Conservation (phyloP, 2,113 vertebrate species). For the Austrofundulus limnaeus region DNA sequence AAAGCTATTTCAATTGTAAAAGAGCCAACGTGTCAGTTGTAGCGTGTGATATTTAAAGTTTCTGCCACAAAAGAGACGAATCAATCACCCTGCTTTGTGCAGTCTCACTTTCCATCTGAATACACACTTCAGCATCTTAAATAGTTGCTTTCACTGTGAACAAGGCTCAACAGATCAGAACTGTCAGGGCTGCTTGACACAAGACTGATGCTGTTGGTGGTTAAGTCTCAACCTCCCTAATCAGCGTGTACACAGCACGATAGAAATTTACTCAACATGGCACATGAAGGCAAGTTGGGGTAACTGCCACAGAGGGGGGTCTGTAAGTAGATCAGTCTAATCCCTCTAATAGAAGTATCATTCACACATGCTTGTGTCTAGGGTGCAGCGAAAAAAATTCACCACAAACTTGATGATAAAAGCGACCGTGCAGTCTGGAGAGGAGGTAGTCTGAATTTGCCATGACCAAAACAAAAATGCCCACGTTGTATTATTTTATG, state of each 20-base stretch:
- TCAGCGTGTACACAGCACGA: conserved; percentile 68
- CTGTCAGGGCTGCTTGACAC: conserved; percentile 61
- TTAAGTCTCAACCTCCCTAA: conserved; percentile 70
- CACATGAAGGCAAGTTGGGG: conserved; percentile 76
- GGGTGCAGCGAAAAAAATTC: conserved; percentile 50
- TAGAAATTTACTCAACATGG: conserved; percentile 74
- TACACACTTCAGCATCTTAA: conserved; percentile 34
- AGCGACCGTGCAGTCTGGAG: conserved; percentile 7
- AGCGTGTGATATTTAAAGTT: not conserved
- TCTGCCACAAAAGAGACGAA: not conserved
- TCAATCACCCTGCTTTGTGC: not conserved
- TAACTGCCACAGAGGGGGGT: conserved; percentile 76
- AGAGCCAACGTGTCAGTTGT: not conserved
- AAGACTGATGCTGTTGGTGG: conserved; percentile 63
- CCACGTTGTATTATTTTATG: not conserved
- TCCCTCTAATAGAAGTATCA: conserved; percentile 80
- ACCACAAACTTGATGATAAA: conserved; percentile 25
- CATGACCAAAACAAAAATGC: not conserved
- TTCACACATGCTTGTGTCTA: conserved; percentile 66
- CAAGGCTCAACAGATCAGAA: conserved; percentile 52
- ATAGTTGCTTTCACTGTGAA: conserved; percentile 42
- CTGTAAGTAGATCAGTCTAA: conserved; percentile 79
- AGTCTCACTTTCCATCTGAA: conserved; percentile 18
- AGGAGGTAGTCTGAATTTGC: conserved; percentile 8
- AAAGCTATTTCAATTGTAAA: not conserved